Evolutionary conservation across 2,113 vertebrate genomes (phyloP), one percentile per base, ranked within the genome.

Genomic region (Lanius ludovicianus): DNA sequence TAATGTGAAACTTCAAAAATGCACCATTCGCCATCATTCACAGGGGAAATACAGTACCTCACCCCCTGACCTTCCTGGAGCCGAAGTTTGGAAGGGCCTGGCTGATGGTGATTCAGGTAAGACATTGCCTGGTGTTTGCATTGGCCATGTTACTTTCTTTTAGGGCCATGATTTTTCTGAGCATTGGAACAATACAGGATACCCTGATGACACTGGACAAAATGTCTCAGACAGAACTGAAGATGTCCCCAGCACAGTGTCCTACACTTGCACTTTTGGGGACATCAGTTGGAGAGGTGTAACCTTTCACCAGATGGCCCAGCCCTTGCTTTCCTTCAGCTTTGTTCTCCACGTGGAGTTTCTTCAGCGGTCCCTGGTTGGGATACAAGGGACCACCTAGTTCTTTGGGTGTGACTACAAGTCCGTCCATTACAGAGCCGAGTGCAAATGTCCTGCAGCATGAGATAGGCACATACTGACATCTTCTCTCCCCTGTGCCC

Each of bases 1-100:
- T 78, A 69, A 67, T 1, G 1, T 3, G n/a, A 69, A 80, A 81
- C 65, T 56, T 84, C 14, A 79, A 87, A 89, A 76, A 53, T 62
- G 87, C 89, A 84, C 53, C 89, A 14, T 95, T 95, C 70, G 11
- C 96, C 94, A 85, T 96, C 65, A 0, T 95, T 95, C 81, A 57
- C 77, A 84, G 93, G 91, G 91, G 77, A 94, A 60, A 92, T 49
- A 71, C 60, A 91, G 28, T 44, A 42, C 93, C 65, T 89, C 65
- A 71, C 31, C 56, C 47, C 57, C 83, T 41, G 69, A n/a, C 62
- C 84, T 77, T 91, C 57, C 69, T 65, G 93, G 60, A 68, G 56
- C 16, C 1, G 49, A 5, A 71, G n/a, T n/a, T 27, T 41, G n/a
- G 80, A 87, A 71, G 41, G 41, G 6, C 33, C 39, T 42, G 65